Conservation (phyloP, 2,888 invertebrate genomes). For the Hanleya hanleyi region DNA sequence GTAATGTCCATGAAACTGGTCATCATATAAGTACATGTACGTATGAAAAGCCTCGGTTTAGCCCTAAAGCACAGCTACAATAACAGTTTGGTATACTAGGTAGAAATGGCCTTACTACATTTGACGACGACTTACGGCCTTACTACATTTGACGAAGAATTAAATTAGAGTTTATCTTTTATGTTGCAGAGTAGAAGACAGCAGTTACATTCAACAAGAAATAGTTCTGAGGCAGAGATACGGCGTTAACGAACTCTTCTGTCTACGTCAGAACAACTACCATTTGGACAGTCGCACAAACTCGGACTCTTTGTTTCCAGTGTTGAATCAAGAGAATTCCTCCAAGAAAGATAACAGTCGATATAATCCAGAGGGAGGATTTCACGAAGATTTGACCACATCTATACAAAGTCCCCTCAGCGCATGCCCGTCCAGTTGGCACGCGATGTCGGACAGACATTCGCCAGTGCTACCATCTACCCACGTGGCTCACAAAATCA, state of each 20-base stretch:
- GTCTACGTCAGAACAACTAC: slow-evolving; percentile 26
- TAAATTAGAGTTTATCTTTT: no score
- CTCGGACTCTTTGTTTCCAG: neutral
- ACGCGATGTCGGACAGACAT: slow-evolving; percentile 54
- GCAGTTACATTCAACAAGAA: slow-evolving; percentile 62
- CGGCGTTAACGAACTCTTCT: slow-evolving; percentile 50
- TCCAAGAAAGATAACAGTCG: neutral
- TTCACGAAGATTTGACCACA: slow-evolving; percentile 28
- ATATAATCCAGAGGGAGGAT: neutral
- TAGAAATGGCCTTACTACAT: no score
- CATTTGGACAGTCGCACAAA: neutral
- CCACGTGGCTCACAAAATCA: slow-evolving; percentile 52
- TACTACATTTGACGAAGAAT: no score
- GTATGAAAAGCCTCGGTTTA: no score
- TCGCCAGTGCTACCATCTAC: slow-evolving; percentile 63
- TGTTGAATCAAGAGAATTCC: neutral
- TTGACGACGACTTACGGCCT: no score
- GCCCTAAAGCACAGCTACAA: no score
- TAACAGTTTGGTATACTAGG: no score
- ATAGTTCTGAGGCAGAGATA: slow-evolving; percentile 45
- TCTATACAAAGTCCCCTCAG: slow-evolving; percentile 40
- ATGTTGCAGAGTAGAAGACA: slow-evolving; percentile 58
- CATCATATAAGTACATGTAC: no score
- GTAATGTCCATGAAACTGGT: no score
- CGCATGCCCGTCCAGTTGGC: slow-evolving; percentile 65